Evolutionary conservation across 2,888 invertebrate species (phyloP).

Genomic region (Criorhina ranunculi): DNA sequence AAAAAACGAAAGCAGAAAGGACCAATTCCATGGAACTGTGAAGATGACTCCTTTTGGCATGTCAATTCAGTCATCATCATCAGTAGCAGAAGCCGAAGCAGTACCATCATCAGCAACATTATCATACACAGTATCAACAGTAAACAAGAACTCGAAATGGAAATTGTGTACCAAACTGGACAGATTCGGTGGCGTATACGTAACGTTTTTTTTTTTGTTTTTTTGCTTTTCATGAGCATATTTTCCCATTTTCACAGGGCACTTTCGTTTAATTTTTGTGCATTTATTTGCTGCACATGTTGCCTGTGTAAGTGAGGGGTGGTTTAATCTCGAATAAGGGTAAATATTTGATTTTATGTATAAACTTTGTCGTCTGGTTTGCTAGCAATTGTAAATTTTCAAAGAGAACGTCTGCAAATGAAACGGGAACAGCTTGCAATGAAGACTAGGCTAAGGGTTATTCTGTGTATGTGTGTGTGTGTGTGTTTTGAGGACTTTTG

Average conservation of each 20-base stretch:
- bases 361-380: conserved; percentile 56
- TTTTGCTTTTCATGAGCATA: conserved; percentile 26
- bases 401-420: conserved; percentile 13
- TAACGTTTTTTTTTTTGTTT: conserved; percentile 19
- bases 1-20: conserved; percentile 24
- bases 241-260: conserved; percentile 48
- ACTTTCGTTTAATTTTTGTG: conserved; percentile 57
- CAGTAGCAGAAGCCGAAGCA: conserved; percentile 8
- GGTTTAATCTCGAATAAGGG: conserved; percentile 60
- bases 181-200: conserved; percentile 44
- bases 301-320: conserved; percentile 10
- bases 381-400: conserved; percentile 43
- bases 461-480: conserved; percentile 25
- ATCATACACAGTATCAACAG: conserved; percentile 68
- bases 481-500: conserved; percentile 38
- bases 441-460: conserved; percentile 30
- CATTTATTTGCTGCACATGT: conserved; percentile 8
- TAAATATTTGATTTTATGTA: conserved; percentile 72
- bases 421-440: conserved; percentile 51
- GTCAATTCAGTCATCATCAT: conserved; percentile 58
- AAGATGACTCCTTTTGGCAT: conserved; percentile 51
- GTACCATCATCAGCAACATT: conserved; percentile 61
- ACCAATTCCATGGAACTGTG: conserved; percentile 40
- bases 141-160: conserved; percentile 32
- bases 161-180: conserved; percentile 50